Base-by-base conservation (phyloP, 2,797 vertebrate species). In the Periparus ater region DNA sequence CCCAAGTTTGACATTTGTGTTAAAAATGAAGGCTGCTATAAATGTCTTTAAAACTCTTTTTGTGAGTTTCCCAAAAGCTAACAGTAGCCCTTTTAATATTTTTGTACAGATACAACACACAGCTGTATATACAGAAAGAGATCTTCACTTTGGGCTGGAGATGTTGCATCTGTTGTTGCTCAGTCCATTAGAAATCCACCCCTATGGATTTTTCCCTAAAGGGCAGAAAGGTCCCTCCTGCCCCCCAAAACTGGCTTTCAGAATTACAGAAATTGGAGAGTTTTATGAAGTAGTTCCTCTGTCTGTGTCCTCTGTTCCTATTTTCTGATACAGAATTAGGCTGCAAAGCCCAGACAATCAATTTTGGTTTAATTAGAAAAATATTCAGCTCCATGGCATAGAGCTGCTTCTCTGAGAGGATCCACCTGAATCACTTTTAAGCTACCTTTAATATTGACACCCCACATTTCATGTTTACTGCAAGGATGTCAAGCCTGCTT, bases 1-100 rank as follows among this genome's bases (percentile, higher is more conserved):
- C 66, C 66, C 85, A 85, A 82, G 68, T 85, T 90, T 77, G 44
- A 80, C n/a, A 53, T 60, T 72, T 21, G 29, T 20, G 44, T 78
- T 75, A 89, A 83, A 94, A 91, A 93, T 48, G 47, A 71, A 81
- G 30, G 21, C 26, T 34, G 8, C 9, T 54, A 32, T 61, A 81
- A 47, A 5, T 68, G 34, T 50, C 34, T 81, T 62, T 73, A 62
- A 72, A 89, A 30, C 9, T 17, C 36, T 44, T 57, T 17, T 9
- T 53, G 5, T 54, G 47, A 53, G 29, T 57, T 81, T 4, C 15
- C 25, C 47, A 58, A 19, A 4, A 58, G 19, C 62, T 61, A 30
- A 36, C 20, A 44, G 25, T 14, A 16, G 26, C 12, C 9, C 29
- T 65, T 67, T 19, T 32, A 44, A n/a, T 11, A 18, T 5, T 36